Conservation (phyloP, 2,797 vertebrate genomes). For the Acestrorhynchus altus region DNA sequence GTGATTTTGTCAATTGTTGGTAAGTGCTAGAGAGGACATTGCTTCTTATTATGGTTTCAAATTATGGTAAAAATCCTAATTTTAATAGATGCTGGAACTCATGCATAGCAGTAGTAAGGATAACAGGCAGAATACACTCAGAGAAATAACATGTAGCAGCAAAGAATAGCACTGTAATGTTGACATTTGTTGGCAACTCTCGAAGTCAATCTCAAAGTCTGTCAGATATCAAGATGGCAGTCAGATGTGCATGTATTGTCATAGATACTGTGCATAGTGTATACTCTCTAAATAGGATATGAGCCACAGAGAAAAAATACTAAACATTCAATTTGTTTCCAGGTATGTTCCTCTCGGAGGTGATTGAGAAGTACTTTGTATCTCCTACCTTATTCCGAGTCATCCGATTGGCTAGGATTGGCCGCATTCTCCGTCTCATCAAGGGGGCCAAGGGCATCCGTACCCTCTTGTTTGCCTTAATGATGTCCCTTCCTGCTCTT, state of each 20-base stretch:
- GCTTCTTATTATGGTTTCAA: too few relatives aligned
- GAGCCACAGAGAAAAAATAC: background rate
- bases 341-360: slow-evolving; percentile 93
- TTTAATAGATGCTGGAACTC: background rate
- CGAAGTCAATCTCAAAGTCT: background rate
- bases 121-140: background rate
- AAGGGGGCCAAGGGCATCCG: slow-evolving; percentile 98
- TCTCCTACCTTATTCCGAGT: slow-evolving; percentile 97
- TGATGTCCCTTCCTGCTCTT: slow-evolving; percentile 98
- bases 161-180: background rate
- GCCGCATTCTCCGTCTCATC: slow-evolving; percentile 94
- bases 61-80: too few relatives aligned
- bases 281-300: background rate
- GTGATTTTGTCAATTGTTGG: slow-evolving; percentile 98
- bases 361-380: slow-evolving; percentile 96
- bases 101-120: too few relatives aligned
- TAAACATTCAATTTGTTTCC: slow-evolving; percentile 41
- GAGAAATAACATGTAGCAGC: background rate
- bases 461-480: slow-evolving; percentile 94
- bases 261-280: background rate
- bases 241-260: background rate
- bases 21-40: slow-evolving; percentile 74
- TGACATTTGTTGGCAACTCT: background rate
- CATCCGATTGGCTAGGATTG: slow-evolving; percentile 93
- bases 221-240: background rate